A percentile compares a stretch with the other conserved stretches of the same genome.
phyloP scores from a whole-genome alignment of 2,888 invertebrate species.

The Sacculina carcini region DNA sequence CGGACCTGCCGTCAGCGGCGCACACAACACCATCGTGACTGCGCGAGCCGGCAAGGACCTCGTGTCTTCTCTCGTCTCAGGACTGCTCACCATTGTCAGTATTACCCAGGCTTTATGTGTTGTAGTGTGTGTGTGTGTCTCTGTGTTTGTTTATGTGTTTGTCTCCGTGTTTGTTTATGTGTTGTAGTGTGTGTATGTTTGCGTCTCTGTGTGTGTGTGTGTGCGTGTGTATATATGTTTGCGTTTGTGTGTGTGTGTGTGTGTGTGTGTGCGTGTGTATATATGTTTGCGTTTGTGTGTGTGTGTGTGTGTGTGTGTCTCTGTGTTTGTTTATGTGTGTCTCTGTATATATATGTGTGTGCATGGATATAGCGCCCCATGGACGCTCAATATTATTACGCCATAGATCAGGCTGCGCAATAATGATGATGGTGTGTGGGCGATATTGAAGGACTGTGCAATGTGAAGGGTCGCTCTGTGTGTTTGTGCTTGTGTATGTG shows the following conservation, averaged over 20 bases:
- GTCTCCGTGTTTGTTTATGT: no score
- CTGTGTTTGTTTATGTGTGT: no score
- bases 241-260: no score
- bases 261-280: not conserved
- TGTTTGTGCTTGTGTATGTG: no score
- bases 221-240: conserved; percentile 9
- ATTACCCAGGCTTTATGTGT: not conserved
- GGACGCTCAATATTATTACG: no score
- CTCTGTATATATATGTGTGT: no score
- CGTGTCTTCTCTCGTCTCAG: conserved; percentile 81
- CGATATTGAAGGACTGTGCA: not conserved
- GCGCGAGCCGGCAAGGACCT: conserved; percentile 92
- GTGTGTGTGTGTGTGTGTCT: no score
- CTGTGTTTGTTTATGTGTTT: no score
- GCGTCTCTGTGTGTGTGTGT: conserved; percentile 2
- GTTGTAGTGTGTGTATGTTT: conserved; percentile 10
- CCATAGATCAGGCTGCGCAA: not conserved
- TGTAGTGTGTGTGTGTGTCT: not conserved
- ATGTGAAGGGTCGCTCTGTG: not conserved
- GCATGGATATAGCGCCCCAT: no score
- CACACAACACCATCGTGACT: conserved; percentile 94
- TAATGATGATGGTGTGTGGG: no score
- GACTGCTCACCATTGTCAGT: conserved; percentile 81
- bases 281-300: no score
- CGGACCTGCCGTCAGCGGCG: conserved; percentile 93